A percentile compares a stretch with the other conserved stretches of the same genome.
Conservation (phyloP, 2,797 vertebrate species). For the Podargus strigoides region DNA sequence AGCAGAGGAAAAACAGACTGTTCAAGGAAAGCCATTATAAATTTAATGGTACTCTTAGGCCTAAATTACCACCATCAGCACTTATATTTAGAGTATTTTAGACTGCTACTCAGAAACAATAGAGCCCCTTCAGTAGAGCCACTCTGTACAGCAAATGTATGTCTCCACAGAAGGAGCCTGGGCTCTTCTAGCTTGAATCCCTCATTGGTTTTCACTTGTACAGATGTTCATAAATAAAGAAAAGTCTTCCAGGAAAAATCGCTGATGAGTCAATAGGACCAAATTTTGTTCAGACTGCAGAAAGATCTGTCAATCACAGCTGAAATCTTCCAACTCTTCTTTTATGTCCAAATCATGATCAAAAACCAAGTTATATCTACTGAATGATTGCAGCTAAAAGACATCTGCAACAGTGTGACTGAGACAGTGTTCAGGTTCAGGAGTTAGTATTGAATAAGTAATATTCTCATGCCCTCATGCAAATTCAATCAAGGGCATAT, state of each 20-base stretch:
- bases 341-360: background rate
- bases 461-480: background rate
- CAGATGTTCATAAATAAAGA: background rate
- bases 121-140: background rate
- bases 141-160: background rate
- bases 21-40: background rate
- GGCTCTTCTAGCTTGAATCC: background rate
- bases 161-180: background rate
- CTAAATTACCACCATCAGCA: background rate
- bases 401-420: background rate
- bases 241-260: background rate
- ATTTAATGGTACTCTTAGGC: background rate
- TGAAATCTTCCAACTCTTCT: background rate
- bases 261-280: background rate
- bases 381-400: background rate
- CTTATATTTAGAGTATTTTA: background rate
- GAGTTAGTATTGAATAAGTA: background rate
- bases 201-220: background rate
- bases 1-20: background rate
- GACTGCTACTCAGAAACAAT: background rate
- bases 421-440: background rate
- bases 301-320: rapidly evolving
- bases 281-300: background rate
- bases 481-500: background rate
- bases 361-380: background rate